A percentile compares a stretch with the other conserved stretches of the same genome.
phyloP scores from a whole-genome alignment of 2,113 vertebrate genomes.

The Chaetops frenatus region DNA sequence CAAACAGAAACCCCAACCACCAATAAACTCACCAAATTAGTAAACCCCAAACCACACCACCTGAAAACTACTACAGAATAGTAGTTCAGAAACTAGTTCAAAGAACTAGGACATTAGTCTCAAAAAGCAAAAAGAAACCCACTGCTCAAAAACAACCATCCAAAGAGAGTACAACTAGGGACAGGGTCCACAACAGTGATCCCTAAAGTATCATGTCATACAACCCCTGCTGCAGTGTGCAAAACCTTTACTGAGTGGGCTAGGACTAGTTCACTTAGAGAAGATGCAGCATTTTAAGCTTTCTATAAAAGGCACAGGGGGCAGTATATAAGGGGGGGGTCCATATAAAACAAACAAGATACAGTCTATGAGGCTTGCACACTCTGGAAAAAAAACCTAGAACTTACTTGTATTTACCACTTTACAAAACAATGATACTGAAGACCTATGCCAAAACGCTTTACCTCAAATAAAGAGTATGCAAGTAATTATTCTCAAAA shows the following conservation, averaged over 20 bases:
- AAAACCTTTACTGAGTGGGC: background rate
- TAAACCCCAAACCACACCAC: background rate
- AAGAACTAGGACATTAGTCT: background rate
- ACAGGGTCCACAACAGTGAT: background rate
- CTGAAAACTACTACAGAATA: background rate
- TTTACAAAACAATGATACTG: background rate
- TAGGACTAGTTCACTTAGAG: background rate
- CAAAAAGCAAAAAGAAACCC: background rate
- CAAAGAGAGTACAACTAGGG: background rate
- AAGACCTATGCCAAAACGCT: background rate
- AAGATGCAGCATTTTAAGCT: background rate
- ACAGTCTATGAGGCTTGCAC: background rate
- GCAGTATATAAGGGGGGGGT: background rate
- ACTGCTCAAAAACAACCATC: background rate
- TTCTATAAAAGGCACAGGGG: background rate
- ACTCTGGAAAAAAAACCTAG: background rate
- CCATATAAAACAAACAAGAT: background rate
- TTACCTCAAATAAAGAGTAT: background rate
- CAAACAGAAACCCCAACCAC: background rate
- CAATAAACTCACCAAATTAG: background rate
- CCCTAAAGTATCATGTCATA: background rate
- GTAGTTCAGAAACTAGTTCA: background rate
- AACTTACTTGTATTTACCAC: background rate
- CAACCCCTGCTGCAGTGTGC: background rate
- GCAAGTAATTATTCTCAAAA: background rate